Conservation (phyloP, 1,140 invertebrate genomes). For the Drosophila neocordata region DNA sequence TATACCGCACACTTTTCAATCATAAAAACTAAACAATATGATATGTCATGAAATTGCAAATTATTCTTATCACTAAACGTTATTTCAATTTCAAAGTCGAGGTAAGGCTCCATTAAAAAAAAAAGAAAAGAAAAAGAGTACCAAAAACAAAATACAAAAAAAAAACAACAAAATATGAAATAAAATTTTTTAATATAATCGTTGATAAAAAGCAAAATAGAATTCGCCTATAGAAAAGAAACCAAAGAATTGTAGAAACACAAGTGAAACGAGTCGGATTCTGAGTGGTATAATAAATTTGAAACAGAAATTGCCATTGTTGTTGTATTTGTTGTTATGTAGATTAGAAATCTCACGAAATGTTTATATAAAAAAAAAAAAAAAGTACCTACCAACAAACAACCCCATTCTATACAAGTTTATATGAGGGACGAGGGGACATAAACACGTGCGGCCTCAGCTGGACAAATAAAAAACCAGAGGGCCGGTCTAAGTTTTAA, state of each 20-base stretch:
- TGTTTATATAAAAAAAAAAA: constrained; percentile 42
- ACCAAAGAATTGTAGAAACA: constrained; percentile 31
- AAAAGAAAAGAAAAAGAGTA: too few species aligned
- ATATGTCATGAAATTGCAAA: constrained; percentile 14
- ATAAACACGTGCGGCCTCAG: constrained; percentile 55
- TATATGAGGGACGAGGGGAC: constrained; percentile 28
- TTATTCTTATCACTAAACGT: constrained; percentile 45
- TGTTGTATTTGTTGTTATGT: constrained; percentile 38
- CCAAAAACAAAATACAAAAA: constrained; percentile 33
- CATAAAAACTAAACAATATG: constrained; percentile 23
- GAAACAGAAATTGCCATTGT: constrained; percentile 48
- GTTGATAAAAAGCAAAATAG: constrained; percentile 33
- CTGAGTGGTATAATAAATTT: constrained; percentile 42
- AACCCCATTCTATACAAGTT: not conserved
- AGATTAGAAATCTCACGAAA: constrained; percentile 61
- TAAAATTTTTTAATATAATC: constrained; percentile 11
- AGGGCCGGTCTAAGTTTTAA: not conserved
- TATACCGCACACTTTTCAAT: not conserved
- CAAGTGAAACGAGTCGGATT: constrained; percentile 45
- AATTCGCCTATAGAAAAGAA: constrained; percentile 23
- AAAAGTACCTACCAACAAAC: not conserved
- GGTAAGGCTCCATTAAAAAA: constrained; percentile 40
- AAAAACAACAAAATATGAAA: constrained; percentile 1
- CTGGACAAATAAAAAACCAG: constrained; percentile 51
- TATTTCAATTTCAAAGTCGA: constrained; percentile 71